phyloP scores from a whole-genome alignment of 2,888 invertebrate genomes.

The Melipona bicolor region DNA sequence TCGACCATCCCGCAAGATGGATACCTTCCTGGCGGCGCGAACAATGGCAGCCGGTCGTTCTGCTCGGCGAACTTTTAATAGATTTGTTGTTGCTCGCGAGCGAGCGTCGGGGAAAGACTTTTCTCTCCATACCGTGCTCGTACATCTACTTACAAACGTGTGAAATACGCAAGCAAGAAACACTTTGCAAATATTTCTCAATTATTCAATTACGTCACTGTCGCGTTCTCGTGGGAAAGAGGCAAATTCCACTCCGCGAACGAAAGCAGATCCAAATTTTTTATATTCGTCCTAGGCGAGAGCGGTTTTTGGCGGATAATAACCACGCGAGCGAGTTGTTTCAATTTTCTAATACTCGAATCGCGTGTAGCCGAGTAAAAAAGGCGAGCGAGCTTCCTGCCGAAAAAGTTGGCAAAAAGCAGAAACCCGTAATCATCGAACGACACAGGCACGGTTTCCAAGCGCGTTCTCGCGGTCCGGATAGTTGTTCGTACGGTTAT shows the following conservation, averaged over 20 bases:
- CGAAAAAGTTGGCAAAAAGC: conserved; percentile 25
- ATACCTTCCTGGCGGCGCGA: conserved; percentile 57
- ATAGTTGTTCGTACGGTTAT: conserved; percentile 48
- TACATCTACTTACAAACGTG: no score
- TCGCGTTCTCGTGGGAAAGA: not conserved
- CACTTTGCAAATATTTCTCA: no score
- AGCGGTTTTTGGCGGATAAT: not conserved
- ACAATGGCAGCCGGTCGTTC: conserved; percentile 49
- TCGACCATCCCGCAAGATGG: conserved; percentile 51
- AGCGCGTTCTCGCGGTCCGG: conserved; percentile 17
- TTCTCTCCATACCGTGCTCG: not conserved
- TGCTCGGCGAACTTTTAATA: conserved; percentile 50
- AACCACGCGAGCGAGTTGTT: not conserved
- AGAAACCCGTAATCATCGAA: conserved; percentile 45
- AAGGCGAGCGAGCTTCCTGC: not conserved
- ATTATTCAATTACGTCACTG: not conserved
- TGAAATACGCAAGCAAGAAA: not conserved
- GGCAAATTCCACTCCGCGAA: not conserved
- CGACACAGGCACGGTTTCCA: conserved; percentile 18
- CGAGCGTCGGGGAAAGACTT: conserved; percentile 36
- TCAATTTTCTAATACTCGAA: conserved; percentile 51
- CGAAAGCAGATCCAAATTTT: not conserved
- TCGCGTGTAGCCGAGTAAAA: conserved; percentile 36
- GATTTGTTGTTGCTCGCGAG: conserved; percentile 38
- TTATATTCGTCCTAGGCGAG: not conserved